phyloP scores from a whole-genome alignment of 1,140 invertebrate genomes.

The Caenorhabditis tropicalis region DNA sequence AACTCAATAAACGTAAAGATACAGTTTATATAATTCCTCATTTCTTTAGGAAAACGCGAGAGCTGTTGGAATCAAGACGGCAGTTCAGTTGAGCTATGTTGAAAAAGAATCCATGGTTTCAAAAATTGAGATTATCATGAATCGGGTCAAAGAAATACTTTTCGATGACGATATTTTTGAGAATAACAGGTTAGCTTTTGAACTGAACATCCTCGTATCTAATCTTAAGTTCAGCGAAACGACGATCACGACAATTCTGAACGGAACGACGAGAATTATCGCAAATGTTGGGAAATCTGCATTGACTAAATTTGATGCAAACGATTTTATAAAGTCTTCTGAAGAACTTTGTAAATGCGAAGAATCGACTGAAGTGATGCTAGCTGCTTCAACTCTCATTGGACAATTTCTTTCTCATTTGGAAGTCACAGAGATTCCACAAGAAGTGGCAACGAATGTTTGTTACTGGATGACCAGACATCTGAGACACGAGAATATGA shows the following conservation, averaged over 20 bases:
- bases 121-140: background rate
- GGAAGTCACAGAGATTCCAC: background rate
- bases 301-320: background rate
- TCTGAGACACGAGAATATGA: slow-evolving; percentile 21
- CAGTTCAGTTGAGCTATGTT: slow-evolving; percentile 40
- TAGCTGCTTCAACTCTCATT: slow-evolving; percentile 37
- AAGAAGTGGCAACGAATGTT: slow-evolving; percentile 24
- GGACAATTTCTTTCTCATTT: slow-evolving; percentile 35
- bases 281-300: background rate
- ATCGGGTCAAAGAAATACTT: background rate
- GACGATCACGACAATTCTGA: background rate
- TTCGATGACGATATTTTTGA: slow-evolving; percentile 19
- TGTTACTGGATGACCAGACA: slow-evolving; percentile 44
- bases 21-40: background rate
- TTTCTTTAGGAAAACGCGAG: slow-evolving; percentile 30
- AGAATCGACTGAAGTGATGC: slow-evolving; percentile 42
- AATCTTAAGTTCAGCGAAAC: slow-evolving; percentile 39
- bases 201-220: background rate
- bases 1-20: background rate
- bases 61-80: slow-evolving; percentile 37
- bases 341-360: slow-evolving; percentile 31
- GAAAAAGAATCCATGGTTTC: slow-evolving; percentile 6
- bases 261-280: slow-evolving; percentile 3
- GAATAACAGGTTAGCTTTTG: background rate
- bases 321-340: background rate